Evolutionary conservation across 2,888 invertebrate species (phyloP).

Genomic region (Lithophane ornitopus): DNA sequence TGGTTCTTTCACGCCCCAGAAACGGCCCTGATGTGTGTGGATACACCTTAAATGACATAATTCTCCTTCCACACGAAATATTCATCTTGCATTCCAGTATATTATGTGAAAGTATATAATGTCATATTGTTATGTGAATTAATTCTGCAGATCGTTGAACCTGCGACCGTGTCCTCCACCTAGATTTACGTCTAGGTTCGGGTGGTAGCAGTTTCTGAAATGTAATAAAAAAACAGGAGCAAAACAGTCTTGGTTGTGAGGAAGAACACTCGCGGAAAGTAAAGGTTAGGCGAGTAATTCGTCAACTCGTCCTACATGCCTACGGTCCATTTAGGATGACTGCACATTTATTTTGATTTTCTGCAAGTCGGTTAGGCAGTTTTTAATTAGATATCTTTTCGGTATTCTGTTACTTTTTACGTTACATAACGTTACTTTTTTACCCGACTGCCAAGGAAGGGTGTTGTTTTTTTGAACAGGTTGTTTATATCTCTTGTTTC

Average conservation of each 20-base stretch:
- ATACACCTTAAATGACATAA: background rate
- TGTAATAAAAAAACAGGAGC: constrained; percentile 61
- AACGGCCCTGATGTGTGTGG: too few species aligned
- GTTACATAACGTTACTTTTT: too few species aligned
- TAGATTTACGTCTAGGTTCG: constrained; percentile 62
- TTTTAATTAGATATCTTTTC: background rate
- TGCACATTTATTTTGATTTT: too few species aligned
- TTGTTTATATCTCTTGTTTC: background rate
- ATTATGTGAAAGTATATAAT: background rate
- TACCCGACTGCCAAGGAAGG: too few species aligned
- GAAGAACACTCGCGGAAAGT: background rate
- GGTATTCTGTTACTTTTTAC: too few species aligned
- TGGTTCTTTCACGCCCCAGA: too few species aligned
- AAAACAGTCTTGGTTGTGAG: constrained; percentile 17
- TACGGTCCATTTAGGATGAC: too few species aligned
- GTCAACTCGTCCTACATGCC: too few species aligned
- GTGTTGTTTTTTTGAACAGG: background rate
- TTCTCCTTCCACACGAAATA: background rate
- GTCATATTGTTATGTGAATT: constrained; percentile 6
- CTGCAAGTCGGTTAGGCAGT: background rate
- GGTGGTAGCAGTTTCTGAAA: constrained; percentile 69
- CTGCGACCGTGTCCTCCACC: constrained; percentile 62
- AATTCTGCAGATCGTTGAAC: constrained; percentile 50
- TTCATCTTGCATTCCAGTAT: constrained; percentile 39
- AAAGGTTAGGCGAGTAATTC: background rate